phyloP scores from a whole-genome alignment of 1,140 invertebrate species.

The Neomicropteryx cornuta region DNA sequence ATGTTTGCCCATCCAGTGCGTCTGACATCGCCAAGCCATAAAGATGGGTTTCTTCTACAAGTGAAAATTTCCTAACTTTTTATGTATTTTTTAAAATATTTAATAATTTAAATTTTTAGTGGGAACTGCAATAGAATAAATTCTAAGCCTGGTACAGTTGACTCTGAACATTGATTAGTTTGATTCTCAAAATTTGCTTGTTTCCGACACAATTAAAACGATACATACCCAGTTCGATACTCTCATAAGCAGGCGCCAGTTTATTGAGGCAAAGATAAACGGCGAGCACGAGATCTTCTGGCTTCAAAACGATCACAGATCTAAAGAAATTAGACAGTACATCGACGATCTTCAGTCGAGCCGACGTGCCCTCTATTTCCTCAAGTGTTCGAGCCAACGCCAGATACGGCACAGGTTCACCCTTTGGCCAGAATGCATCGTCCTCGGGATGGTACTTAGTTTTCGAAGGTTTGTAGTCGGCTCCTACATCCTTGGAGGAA shows the following conservation, averaged over 20 bases:
- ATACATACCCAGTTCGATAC: constrained; percentile 36
- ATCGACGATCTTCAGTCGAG: constrained; percentile 88
- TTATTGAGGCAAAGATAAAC: constrained; percentile 95
- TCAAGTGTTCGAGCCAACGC: constrained; percentile 86
- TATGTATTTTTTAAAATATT: no score
- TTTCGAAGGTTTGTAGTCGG: constrained; percentile 65
- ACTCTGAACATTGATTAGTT: no score
- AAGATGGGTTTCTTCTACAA: no score
- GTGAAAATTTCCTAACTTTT: no score
- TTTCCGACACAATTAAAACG: no score
- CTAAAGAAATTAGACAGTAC: constrained; percentile 90
- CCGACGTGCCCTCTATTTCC: constrained; percentile 79
- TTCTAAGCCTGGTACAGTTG: no score
- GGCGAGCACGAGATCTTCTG: constrained; percentile 79
- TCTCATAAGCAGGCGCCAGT: constrained; percentile 88
- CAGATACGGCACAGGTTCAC: constrained; percentile 81
- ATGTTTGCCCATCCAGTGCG: no score
- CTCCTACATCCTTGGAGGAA: no score
- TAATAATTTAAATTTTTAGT: no score
- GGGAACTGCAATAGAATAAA: no score
- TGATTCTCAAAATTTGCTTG: no score
- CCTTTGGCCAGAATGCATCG: constrained; percentile 75
- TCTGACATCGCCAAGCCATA: no score
- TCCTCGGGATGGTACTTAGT: constrained; percentile 81
- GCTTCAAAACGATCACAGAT: constrained; percentile 80